Evolutionary conservation across 1,140 invertebrate genomes (phyloP), one percentile per base, ranked within the genome.

Genomic region (Ditylenchus dipsaci): DNA sequence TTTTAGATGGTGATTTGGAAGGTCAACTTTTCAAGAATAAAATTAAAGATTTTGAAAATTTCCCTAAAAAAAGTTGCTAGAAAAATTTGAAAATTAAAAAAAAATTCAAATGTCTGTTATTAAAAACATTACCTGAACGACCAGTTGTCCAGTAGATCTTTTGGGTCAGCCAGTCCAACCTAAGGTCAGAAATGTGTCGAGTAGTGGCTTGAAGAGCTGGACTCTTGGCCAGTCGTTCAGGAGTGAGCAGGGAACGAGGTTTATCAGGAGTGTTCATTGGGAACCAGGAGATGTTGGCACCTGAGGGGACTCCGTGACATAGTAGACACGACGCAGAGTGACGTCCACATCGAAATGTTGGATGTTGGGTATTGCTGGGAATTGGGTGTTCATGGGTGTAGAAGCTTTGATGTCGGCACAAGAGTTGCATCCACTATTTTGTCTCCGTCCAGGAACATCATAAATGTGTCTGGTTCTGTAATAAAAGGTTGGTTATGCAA

Each of bases 401-500:
- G 59, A 66, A 8, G 76, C 30, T 62, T 80, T 82, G 19, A 80
- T 65, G 53, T 82, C 11, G 80, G 80, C 30, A 82, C 81, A 29
- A 82, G 58, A 3, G 70, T 60, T n/a, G 77, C 75, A 26, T 83
- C 81, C 1, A 82, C 69, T 60, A 82, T 83, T 42, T 91, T 90
- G 57, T 90, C 91, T 67, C 90, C 91, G 76, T 97, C 93, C 29
- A 93, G 91, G 19, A 96, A 90, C 82, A 97, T 96, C 90, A 97
- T 90, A 38, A 86, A 86, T 19, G 88, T 88, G 19, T 83, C 74
- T 9, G 80, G 81, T 45, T 83, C 80, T 72, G 23, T 29, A 75
- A 73, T 59, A 63, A 67, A 9, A 13, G 43, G 43, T 65, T 11
- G 19, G 57, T 11, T 59, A 11, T 11, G 43, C 43, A 45, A 13